These are phyloP conservation scores for Philereme transversata DNA, from an alignment of 2,888 invertebrate species.

Conservation along the genomic window DNA sequence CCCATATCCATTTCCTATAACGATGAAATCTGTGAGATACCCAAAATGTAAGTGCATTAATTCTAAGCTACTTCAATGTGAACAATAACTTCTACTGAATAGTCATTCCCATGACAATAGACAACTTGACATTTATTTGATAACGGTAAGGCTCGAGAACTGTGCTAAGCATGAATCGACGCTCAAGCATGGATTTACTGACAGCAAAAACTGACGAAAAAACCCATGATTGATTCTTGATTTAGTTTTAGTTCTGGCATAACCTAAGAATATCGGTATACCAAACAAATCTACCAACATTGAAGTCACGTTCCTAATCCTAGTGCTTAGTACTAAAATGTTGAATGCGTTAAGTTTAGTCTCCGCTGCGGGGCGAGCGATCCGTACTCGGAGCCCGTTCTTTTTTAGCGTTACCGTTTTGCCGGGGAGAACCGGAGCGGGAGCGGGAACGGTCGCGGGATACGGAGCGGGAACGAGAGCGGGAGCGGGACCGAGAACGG, in stretches of 20 bases:
- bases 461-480: slow-evolving; percentile 56
- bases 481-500: slow-evolving; percentile 61
- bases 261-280: slow-evolving; percentile 7
- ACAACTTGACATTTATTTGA: slow-evolving; percentile 6
- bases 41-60: slow-evolving; percentile 23
- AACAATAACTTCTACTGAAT: slow-evolving; percentile 8
- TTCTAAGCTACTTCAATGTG: slow-evolving; percentile 19
- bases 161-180: no score
- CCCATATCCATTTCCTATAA: slow-evolving; percentile 12
- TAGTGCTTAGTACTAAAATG: slow-evolving; percentile 36
- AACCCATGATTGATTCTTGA: no score
- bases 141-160: not conserved
- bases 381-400: slow-evolving; percentile 61
- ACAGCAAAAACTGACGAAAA: no score
- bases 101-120: slow-evolving; percentile 10
- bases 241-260: no score
- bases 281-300: slow-evolving; percentile 25
- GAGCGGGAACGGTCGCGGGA: slow-evolving; percentile 63
- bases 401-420: slow-evolving; percentile 63
- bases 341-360: slow-evolving; percentile 45
- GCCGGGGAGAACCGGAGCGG: slow-evolving; percentile 66
- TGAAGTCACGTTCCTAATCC: slow-evolving; percentile 51
- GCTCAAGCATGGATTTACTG: no score
- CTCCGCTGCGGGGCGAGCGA: slow-evolving; percentile 76
- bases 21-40: slow-evolving; percentile 21